Base-by-base conservation (phyloP, 2,797 vertebrate species). In the Cossypha dichroa region DNA sequence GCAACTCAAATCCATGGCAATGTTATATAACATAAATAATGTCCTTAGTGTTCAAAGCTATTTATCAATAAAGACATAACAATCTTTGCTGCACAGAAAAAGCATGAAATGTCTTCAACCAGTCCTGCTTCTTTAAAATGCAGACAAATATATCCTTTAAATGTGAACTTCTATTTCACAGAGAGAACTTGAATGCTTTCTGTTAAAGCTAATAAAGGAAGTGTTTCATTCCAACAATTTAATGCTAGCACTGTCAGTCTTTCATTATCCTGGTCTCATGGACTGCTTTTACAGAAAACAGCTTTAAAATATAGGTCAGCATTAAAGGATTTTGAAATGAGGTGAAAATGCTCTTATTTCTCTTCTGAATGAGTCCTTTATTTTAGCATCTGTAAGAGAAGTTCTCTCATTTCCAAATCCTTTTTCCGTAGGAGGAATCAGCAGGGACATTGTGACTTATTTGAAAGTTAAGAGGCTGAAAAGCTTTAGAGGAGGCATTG, bases 251-350 rank as follows among this genome's bases (percentile, higher is more conserved):
- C 36, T 59, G 40, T 36, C 41, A 77, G 43, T 33, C 67, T 86
- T 90, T 93, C 60, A 75, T 94, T 94, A 90, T 85, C 80, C 83
- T 63, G 77, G 49, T 48, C 14, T 88, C 64, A 49, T 17, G 41
- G 60, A 60, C 63, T 0, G 11, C 58, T 77, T 93, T 91, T 92
- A 78, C 73, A 86, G 75, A 77, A 89, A 55, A 63, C 56, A 86
- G 16, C 45, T 93, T 90, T 94, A 56, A 95, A 94, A 87, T 95
- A 59, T 69, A 90, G 64, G 70, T 78, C 77, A 80, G 54, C 58
- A 79, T 91, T 73, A 95, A 95, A 96, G 73, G 49, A 89, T 95
- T 90, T 83, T 80, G 51, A 88, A 87, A 93, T 70, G 33, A 86
- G 17, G 38, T 4, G 2, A 73, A 90, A 92, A 69, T 67, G 64